phyloP scores from a whole-genome alignment of 1,140 invertebrate species.

The Frieseomelitta varia region DNA sequence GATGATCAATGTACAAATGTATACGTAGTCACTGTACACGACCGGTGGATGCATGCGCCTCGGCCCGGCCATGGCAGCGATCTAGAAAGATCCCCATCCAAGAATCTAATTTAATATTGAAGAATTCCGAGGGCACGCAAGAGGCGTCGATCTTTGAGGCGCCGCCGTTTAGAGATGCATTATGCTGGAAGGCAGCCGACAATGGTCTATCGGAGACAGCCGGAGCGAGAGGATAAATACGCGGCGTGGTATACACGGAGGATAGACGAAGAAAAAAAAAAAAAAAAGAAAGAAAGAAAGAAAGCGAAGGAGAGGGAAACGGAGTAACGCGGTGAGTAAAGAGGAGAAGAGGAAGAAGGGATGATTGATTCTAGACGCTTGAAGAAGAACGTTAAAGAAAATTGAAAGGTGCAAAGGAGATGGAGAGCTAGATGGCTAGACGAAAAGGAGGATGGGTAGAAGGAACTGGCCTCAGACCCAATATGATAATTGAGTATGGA shows the following conservation, averaged over 20 bases:
- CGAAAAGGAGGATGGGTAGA: constrained; percentile 37
- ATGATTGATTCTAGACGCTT: constrained; percentile 31
- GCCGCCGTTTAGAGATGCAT: constrained; percentile 82
- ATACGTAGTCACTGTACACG: too few species aligned
- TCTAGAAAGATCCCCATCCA: constrained; percentile 74
- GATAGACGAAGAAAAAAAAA: background rate
- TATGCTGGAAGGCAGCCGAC: constrained; percentile 79
- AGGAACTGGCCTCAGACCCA: constrained; percentile 69
- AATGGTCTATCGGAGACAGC: constrained; percentile 68
- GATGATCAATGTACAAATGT: too few species aligned
- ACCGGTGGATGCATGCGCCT: background rate
- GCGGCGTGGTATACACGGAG: background rate
- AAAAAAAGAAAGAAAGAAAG: constrained; percentile 23
- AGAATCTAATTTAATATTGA: constrained; percentile 81
- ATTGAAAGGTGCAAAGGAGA: constrained; percentile 41
- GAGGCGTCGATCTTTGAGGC: constrained; percentile 82
- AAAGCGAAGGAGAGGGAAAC: constrained; percentile 36
- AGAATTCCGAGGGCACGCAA: constrained; percentile 77
- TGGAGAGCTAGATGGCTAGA: constrained; percentile 34
- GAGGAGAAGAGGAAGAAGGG: constrained; percentile 34
- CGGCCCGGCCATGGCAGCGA: constrained; percentile 46
- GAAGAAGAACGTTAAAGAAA: constrained; percentile 47
- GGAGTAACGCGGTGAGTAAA: background rate
- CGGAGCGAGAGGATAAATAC: constrained; percentile 23
- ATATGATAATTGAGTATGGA: constrained; percentile 75